These are phyloP conservation scores for Hyposoter dolosus DNA, from an alignment of 2,888 invertebrate genomes.

Conservation along the genomic window DNA sequence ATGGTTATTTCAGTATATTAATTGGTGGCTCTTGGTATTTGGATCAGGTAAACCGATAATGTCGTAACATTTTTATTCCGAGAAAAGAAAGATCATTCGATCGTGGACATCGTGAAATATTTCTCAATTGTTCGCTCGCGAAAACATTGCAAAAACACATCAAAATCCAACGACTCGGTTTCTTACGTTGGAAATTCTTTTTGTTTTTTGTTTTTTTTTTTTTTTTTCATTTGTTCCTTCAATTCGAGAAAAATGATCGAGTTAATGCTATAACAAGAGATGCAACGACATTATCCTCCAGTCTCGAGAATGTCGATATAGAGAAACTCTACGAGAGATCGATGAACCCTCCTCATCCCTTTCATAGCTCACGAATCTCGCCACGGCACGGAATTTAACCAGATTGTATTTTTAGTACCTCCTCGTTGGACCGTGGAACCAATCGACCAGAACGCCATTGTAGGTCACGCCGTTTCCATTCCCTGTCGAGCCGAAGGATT, in stretches of 20 bases:
- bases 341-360: slow-evolving; percentile 53
- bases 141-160: neutral
- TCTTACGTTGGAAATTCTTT: too few species aligned
- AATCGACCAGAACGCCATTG: slow-evolving; percentile 89
- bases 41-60: slow-evolving; percentile 21
- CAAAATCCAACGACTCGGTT: too few species aligned
- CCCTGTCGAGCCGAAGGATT: slow-evolving; percentile 92
- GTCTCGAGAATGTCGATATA: slow-evolving; percentile 43
- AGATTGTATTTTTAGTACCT: slow-evolving; percentile 87
- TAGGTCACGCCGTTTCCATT: slow-evolving; percentile 89
- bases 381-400: slow-evolving; percentile 71
- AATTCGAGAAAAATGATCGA: slow-evolving; percentile 1
- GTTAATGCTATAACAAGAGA: slow-evolving; percentile 9
- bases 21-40: slow-evolving; percentile 27
- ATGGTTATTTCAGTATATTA: slow-evolving; percentile 45
- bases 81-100: neutral
- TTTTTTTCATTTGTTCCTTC: neutral
- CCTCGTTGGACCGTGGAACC: slow-evolving; percentile 92
- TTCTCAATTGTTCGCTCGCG: neutral
- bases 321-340: slow-evolving; percentile 60
- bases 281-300: slow-evolving; percentile 51
- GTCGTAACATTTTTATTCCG: slow-evolving; percentile 17
- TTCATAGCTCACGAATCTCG: slow-evolving; percentile 35
- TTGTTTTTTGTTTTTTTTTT: neutral
- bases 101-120: too few species aligned